phyloP scores from a whole-genome alignment of 2,888 invertebrate genomes.

The Gonocerus acuteangulatus region DNA sequence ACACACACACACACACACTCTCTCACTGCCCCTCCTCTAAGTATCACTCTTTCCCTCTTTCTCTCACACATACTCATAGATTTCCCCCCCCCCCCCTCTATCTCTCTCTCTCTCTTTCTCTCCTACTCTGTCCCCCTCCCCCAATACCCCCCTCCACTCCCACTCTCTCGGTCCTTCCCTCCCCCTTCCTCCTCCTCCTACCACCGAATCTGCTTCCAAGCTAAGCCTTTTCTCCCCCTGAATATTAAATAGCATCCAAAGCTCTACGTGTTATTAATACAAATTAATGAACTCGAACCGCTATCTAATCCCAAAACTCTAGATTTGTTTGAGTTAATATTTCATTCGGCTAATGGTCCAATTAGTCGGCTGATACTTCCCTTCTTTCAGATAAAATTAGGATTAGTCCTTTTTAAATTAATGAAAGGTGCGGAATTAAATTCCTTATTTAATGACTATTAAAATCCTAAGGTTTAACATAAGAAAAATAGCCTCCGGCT shows the following conservation, averaged over 20 bases:
- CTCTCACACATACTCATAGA: neutral
- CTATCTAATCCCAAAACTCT: neutral
- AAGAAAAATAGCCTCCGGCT: no score
- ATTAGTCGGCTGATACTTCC: neutral
- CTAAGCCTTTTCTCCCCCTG: neutral
- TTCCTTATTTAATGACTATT: neutral
- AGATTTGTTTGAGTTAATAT: constrained; percentile 1
- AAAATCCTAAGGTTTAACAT: neutral
- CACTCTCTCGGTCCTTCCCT: no score
- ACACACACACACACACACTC: neutral
- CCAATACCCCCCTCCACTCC: neutral
- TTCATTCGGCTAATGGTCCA: neutral
- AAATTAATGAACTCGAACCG: neutral
- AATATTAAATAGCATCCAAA: neutral
- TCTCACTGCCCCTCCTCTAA: no score
- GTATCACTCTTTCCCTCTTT: neutral
- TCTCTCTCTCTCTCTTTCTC: neutral
- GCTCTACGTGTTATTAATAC: constrained; percentile 9
- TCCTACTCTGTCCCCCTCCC: neutral
- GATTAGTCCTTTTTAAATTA: constrained; percentile 2
- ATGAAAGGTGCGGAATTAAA: neutral
- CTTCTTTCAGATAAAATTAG: neutral
- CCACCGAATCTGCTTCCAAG: neutral
- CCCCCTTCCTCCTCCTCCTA: neutral
- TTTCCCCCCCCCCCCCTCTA: neutral